These are phyloP conservation scores for Drosophila helvetica DNA, from an alignment of 2,888 invertebrate species.

Conservation along the genomic window DNA sequence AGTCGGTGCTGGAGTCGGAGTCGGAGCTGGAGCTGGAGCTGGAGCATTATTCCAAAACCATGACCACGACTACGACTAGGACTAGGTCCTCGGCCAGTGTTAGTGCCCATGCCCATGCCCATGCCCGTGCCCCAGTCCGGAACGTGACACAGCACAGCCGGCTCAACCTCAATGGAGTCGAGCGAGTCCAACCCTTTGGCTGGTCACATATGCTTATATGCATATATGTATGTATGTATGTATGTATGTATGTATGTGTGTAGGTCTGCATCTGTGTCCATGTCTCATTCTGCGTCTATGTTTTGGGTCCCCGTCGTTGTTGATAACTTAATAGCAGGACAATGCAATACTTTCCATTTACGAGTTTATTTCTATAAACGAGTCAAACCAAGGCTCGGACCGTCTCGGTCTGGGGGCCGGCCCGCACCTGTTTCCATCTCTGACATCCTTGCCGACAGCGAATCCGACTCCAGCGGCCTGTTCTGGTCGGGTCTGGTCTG, in stretches of 20 bases:
- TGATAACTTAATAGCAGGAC: slow-evolving; percentile 77
- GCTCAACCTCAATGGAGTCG: background rate
- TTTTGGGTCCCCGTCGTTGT: slow-evolving; percentile 50
- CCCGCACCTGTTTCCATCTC: background rate
- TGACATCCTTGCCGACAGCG: slow-evolving; percentile 7
- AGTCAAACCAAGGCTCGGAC: background rate
- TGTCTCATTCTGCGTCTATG: slow-evolving; percentile 23
- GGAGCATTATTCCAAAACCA: slow-evolving; percentile 43
- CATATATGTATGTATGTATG: slow-evolving; percentile 20
- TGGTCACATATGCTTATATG: slow-evolving; percentile 32
- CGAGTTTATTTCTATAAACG: slow-evolving; percentile 48
- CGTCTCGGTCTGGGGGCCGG: slow-evolving; percentile 1
- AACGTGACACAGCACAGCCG: slow-evolving; percentile 41
- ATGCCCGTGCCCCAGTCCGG: slow-evolving; percentile 18
- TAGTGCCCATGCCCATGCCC: background rate
- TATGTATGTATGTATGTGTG: too few relatives aligned
- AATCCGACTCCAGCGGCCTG: background rate
- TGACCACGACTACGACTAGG: slow-evolving; percentile 25
- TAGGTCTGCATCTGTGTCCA: slow-evolving; percentile 31
- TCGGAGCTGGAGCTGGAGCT: slow-evolving; percentile 11
- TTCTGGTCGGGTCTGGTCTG: too few relatives aligned
- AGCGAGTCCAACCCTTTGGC: slow-evolving; percentile 27
- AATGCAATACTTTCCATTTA: slow-evolving; percentile 64
- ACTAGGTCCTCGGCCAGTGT: background rate
- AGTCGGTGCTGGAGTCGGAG: slow-evolving; percentile 7